Evolutionary conservation across 2,797 vertebrate species (phyloP), one percentile per base, ranked within the genome.

Genomic region (Apodemus agrarius): DNA sequence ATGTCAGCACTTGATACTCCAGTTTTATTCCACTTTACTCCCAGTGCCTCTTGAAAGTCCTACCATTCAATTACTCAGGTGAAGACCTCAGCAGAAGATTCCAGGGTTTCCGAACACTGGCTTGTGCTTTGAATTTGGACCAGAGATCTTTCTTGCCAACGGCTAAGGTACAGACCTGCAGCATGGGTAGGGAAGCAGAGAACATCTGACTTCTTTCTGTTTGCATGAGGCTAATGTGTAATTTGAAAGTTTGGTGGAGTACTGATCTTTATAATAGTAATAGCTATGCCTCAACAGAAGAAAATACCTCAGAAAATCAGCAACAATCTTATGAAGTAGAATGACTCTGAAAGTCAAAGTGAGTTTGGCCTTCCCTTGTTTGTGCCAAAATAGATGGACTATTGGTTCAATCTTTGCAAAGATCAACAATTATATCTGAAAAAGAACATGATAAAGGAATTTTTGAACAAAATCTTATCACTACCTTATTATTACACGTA

Each of bases 171-270:
- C 10, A 19, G 19, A 96, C 31, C 34, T 85, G 67, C n/a, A 46
- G 7, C 31, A 13, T 40, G 22, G 2, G 4, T 10, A 3, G 22
- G 34, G 6, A 6, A 29, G 4, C 19, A 1, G 26, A 46, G 37
- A 52, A 52, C 40, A 26, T 22, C 11, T 24, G 21, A 6, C 7
- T 29, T 85, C 17, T 22, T 0, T 29, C 11, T n/a, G 72, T 31
- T 9, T 3, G 0, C 12, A 5, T 16, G n/a, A 43, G 0, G 37
- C 3, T 14, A 17, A 17, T 19, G 29, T 12, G 61, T 14, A 76
- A 21, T 43, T 61, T 19, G 6, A 65, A 76, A 72, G 1, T 6
- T 0, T 1, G 10, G 6, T 37, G 6, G 17, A 43, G 31, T 67
- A 93, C 8, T 75, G 57, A 57, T 72, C 1, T 72, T 92, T 57